Percentiles rank a stretch among this genome's conserved stretches.
phyloP scores from a whole-genome alignment of 2,113 vertebrate species.

The Acanthisitta chloris region DNA sequence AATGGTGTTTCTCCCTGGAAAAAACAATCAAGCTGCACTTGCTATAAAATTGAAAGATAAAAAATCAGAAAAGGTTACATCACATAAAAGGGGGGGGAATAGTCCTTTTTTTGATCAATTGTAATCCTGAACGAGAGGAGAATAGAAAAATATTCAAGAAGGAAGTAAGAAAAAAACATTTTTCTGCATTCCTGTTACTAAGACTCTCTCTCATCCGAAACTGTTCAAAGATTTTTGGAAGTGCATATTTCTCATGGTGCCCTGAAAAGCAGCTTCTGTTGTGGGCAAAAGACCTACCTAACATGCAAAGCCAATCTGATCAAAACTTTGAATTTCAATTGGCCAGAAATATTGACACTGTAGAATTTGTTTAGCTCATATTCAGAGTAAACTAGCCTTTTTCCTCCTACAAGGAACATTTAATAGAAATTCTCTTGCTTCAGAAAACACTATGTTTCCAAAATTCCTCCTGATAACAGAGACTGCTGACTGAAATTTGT shows the following conservation, averaged over 20 bases:
- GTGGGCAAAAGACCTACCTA: not conserved
- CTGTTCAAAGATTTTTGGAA: not conserved
- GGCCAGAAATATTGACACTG: not conserved
- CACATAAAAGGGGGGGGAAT: not conserved
- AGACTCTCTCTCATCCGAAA: not conserved
- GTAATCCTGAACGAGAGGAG: not conserved
- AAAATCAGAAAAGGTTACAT: not conserved
- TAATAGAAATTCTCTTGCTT: not conserved
- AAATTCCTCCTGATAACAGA: not conserved
- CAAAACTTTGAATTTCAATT: not conserved
- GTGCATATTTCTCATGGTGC: not conserved
- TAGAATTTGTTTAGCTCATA: not conserved
- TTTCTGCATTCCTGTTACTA: not conserved
- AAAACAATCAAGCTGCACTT: not conserved
- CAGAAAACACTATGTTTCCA: not conserved
- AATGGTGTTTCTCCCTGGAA: not conserved
- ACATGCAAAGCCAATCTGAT: not conserved
- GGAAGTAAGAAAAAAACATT: not conserved
- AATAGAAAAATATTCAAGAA: not conserved
- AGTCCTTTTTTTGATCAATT: not conserved
- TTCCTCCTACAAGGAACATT: not conserved
- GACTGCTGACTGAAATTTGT: not conserved
- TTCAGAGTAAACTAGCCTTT: not conserved
- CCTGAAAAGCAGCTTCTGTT: not conserved
- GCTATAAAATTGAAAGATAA: not conserved